Evolutionary conservation across 2,888 invertebrate genomes (phyloP).

Genomic region (Glaucopsyche alexis): DNA sequence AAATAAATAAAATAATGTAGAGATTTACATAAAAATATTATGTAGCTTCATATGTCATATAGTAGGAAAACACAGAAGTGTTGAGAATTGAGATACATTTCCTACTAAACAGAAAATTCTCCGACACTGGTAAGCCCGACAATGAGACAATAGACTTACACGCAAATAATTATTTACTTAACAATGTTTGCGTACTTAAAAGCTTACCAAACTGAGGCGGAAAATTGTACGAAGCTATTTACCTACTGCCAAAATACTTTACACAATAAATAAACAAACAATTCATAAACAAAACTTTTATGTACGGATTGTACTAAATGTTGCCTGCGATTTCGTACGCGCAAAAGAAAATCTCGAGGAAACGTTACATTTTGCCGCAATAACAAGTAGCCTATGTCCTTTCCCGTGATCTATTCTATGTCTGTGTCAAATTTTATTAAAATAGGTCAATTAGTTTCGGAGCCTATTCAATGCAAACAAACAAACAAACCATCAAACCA

Average conservation of each 20-base stretch:
- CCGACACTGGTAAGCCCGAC: not conserved
- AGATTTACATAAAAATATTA: no score
- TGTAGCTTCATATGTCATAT: no score
- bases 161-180: conserved; percentile 11
- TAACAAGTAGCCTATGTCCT: no score
- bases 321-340: no score
- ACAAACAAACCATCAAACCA: no score
- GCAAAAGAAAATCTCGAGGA: no score
- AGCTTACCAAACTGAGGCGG: not conserved
- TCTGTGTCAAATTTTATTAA: no score
- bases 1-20: no score
- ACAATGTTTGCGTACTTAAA: conserved; percentile 11
- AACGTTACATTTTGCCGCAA: no score
- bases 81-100: not conserved
- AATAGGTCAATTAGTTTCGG: no score
- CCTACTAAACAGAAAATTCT: not conserved
- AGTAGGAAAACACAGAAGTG: not conserved
- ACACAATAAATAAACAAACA: not conserved
- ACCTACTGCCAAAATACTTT: not conserved
- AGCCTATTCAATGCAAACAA: no score
- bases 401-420: no score
- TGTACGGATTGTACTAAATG: not conserved
- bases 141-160: not conserved
- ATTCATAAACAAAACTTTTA: not conserved
- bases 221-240: conserved; percentile 8